A percentile compares a stretch with the other conserved stretches of the same genome.
Evolutionary conservation across 2,797 vertebrate species (phyloP).

Genomic region (Scolopax bukidnonensis): DNA sequence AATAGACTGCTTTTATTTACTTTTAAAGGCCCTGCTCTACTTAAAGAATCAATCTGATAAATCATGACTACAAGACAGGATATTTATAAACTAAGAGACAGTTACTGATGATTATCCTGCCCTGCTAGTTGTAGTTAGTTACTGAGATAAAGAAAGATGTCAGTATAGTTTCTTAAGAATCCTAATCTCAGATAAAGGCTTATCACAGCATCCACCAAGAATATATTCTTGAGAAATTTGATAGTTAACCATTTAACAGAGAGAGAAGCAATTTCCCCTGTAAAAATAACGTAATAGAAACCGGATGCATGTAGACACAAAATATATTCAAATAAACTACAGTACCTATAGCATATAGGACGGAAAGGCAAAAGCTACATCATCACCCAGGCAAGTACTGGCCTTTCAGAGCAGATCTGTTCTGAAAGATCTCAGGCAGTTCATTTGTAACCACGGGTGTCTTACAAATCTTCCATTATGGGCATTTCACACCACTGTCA

Average conservation of each 20-base stretch:
- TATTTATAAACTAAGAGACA: neutral
- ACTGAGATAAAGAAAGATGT: neutral
- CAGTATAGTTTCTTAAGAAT: neutral
- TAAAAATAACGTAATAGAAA: neutral
- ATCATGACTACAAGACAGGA: neutral
- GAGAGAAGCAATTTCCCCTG: neutral
- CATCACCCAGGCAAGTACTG: neutral
- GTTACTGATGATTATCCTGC: neutral
- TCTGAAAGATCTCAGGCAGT: neutral
- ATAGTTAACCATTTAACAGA: neutral
- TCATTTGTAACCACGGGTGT: neutral
- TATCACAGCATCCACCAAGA: neutral
- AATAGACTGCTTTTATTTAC: neutral
- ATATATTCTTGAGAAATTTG: neutral
- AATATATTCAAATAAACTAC: neutral
- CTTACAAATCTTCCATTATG: neutral
- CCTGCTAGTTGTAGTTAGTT: neutral
- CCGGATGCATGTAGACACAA: neutral
- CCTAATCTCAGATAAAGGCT: neutral
- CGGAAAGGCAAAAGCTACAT: neutral
- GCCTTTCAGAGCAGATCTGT: neutral
- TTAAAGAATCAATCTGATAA: neutral
- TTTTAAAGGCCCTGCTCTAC: neutral
- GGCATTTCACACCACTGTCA: neutral
- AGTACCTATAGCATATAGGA: neutral